Evolutionary conservation across 2,888 invertebrate species (phyloP).

Genomic region (Pomacea canaliculata): DNA sequence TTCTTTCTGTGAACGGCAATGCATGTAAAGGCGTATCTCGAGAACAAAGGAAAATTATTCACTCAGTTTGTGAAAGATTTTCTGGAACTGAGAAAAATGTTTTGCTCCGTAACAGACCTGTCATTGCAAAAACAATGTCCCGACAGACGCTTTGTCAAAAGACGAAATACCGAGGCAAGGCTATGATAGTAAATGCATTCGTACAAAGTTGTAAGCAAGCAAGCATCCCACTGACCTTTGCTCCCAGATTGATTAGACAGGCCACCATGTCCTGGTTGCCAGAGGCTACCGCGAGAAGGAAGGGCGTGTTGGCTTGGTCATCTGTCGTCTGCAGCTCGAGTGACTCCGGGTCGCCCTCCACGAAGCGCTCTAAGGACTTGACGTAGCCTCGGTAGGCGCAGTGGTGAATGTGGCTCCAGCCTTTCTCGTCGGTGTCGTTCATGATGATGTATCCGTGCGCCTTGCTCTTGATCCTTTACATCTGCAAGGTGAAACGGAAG

Average conservation of each 20-base stretch:
- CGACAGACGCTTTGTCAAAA: too few species aligned
- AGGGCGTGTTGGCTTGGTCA: constrained; percentile 63
- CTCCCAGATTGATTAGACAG: constrained; percentile 59
- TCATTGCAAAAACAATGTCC: too few species aligned
- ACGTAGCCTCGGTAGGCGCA: constrained; percentile 66
- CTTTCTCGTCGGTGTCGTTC: constrained; percentile 62
- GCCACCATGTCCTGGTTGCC: constrained; percentile 62
- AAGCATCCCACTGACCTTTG: constrained; percentile 45
- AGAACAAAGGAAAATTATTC: too few species aligned
- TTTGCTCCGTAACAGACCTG: too few species aligned
- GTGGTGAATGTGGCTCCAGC: constrained; percentile 68
- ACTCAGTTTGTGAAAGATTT: too few species aligned
- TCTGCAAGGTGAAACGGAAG: neutral
- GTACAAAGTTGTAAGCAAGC: too few species aligned
- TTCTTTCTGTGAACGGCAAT: too few species aligned
- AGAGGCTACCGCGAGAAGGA: constrained; percentile 63
- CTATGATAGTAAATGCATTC: too few species aligned
- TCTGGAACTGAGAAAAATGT: too few species aligned
- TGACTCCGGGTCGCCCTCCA: constrained; percentile 58
- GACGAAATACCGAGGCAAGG: too few species aligned
- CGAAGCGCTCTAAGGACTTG: constrained; percentile 66
- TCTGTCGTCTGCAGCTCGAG: constrained; percentile 66
- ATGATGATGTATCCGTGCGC: constrained; percentile 6
- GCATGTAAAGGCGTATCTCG: too few species aligned
- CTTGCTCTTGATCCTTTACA: neutral